A percentile compares a stretch with the other conserved stretches of the same genome.
These are phyloP conservation scores for Meda fulgida DNA, from an alignment of 2,797 vertebrate genomes.

Conservation along the genomic window DNA sequence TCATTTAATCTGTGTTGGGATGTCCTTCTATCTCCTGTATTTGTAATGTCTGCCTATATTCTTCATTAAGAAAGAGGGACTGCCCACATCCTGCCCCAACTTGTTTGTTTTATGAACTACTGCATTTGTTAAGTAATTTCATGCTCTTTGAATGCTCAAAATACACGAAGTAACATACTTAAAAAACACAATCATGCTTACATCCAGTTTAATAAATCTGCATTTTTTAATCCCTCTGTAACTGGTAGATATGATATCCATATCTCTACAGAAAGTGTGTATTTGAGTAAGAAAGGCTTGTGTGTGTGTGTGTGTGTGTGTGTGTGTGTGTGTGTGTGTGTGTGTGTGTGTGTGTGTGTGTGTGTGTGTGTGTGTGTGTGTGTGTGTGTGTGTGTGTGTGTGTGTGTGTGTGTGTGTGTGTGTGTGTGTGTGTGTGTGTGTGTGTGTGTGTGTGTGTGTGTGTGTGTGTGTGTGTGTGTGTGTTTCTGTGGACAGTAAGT, in stretches of 20 bases:
- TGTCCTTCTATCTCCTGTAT: not conserved
- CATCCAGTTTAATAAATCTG: not conserved
- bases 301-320: not conserved
- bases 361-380: not conserved
- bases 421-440: conserved; percentile 26
- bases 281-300: conserved; percentile 34
- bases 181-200: not conserved
- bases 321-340: not conserved
- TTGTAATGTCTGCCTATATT: not conserved
- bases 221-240: not conserved
- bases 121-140: not conserved
- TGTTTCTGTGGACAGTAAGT: conserved; percentile 44
- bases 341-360: not conserved
- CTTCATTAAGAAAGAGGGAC: not conserved
- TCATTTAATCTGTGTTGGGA: not conserved
- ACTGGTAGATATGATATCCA: not conserved
- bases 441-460: conserved; percentile 31
- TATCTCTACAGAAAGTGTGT: not conserved
- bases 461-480: not conserved
- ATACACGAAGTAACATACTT: not conserved
- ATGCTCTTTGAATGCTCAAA: not conserved
- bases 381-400: not conserved
- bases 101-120: not conserved
- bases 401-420: conserved; percentile 27
- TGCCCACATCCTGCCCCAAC: not conserved